These are phyloP conservation scores for Agrypnia vestita DNA, from an alignment of 1,140 invertebrate species.

Conservation along the genomic window DNA sequence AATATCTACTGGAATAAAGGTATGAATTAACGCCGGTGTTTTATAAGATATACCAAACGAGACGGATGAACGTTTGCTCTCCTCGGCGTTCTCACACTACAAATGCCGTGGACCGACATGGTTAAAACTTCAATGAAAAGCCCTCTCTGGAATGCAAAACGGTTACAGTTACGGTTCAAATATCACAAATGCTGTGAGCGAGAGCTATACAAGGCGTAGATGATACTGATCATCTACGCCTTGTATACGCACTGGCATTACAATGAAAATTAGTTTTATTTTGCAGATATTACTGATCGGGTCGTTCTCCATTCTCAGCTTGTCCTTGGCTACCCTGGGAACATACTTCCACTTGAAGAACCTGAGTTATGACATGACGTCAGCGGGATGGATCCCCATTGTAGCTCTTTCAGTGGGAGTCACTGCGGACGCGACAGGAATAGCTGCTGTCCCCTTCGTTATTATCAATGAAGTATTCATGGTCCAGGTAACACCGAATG, in stretches of 20 bases:
- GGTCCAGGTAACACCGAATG: conserved; percentile 61
- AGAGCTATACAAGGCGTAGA: not conserved
- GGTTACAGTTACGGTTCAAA: too few species aligned
- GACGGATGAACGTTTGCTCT: too few species aligned
- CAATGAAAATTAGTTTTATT: not conserved
- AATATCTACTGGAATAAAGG: too few species aligned
- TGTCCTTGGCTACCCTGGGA: conserved; percentile 37
- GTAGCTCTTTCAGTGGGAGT: conserved; percentile 62
- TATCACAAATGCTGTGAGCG: too few species aligned
- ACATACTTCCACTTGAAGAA: conserved; percentile 43
- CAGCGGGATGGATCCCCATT: conserved; percentile 56
- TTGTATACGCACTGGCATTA: too few species aligned
- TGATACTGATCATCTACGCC: not conserved
- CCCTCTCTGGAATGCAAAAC: too few species aligned
- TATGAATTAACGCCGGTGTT: too few species aligned
- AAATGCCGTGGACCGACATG: too few species aligned
- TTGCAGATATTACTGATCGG: conserved; percentile 43
- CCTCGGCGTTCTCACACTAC: too few species aligned
- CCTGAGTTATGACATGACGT: conserved; percentile 44
- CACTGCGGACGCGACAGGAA: conserved; percentile 63
- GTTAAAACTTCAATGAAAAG: too few species aligned
- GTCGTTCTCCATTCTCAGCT: conserved; percentile 26
- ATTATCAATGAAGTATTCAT: conserved; percentile 64
- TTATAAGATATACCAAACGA: too few species aligned
- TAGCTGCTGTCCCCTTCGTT: conserved; percentile 64